Base-by-base conservation (phyloP, 2,888 invertebrate genomes). In the Xanthorhoe spadicearia region DNA sequence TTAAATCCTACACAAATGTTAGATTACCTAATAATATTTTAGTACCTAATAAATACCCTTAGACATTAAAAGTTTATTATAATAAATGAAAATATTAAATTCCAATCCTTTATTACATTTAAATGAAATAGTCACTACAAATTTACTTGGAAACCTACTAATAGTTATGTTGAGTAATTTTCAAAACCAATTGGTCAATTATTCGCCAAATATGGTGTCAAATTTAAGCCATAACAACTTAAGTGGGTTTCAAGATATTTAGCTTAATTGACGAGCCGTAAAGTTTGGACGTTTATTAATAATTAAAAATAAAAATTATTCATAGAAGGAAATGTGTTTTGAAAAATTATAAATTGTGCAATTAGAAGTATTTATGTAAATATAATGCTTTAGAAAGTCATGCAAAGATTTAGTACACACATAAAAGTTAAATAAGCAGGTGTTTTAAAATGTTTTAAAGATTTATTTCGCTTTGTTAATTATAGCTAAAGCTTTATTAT, bases 261-360 rank as follows among this genome's bases (percentile, higher is more conserved):
- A 64, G 52, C 56, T 63, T 66, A 70, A 74, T 69, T 68, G 74
- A 72, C 72, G 62, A 70, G 72, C 64, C 66, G 68, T 74, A 72
- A 72, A 73, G 70, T 17, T 69, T 66, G 55, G 49, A 57, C 72
- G 58, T 60, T 72, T 72, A 70, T 72, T 65, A 58, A 50, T 69
- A 70, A 73, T 71, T 70, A 61, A 58, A 57, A 19, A 28, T 60
- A 51, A 59, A 58, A 23, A 51, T 58, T 28, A 38, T 63, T 59
- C 28, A 48, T 55, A 61, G 19, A 53, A 19, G 48, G 32, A 51
- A 56, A 28, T 56, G 43, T 51, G 3, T 19, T 43, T 18, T 4
- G 17, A 50, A 35, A 13, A 57, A 52, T 18, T 15, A 13, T 6
- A 62, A 62, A 62, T 59, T 59, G 54, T 50, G 49, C 28, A 57